Base-by-base conservation (phyloP, 2,888 invertebrate species). In the Rotaria socialis region DNA sequence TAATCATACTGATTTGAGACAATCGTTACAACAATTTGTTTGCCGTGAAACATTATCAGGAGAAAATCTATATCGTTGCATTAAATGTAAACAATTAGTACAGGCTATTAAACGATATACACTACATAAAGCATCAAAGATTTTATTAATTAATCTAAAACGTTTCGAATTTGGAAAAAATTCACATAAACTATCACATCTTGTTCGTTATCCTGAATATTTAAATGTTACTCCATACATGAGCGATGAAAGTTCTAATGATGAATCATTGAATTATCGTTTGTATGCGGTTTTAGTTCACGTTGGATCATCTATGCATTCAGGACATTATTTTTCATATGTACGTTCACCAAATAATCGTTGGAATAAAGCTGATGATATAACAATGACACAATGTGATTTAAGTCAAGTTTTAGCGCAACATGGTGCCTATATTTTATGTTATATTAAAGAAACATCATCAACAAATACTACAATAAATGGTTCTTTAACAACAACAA, bases 281-380 rank as follows among this genome's bases (percentile, higher is more conserved):
- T 92, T 96, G 88, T 95, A 95, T 87, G 95, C 96, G 87, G 93
- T 97, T 91, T 95, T 98, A 47, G 96, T 96, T 52, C 97, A 98
- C 91, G 93, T 96, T 91, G 97, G 97, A 5, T 94, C 94, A 50
- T 95, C 95, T 5, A 95, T 95, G 88, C 94, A 95, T 90, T 96
- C 96, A 90, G 97, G 97, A 0, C 97, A 98, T 92, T 98, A 98
- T 91, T 92, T 96, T 95, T 89, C 96, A 95, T 88, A 94, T 95
- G 90, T 97, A 94, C 75, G 94, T 94, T 91, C 95, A 94, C 92
- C 96, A 58, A 93, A 94, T 87, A 94, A 95, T 86, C 94, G 94
- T 89, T 97, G 95, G 92, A 96, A 96, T 91, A 94, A 95, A 89
- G 97, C 96, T 92, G 97, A 97, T 91, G 97, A 98, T 91, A 89